Percentiles rank a stretch among this genome's conserved stretches.
Conservation (phyloP, 2,888 invertebrate genomes). For the Apomyelois bistriatella region DNA sequence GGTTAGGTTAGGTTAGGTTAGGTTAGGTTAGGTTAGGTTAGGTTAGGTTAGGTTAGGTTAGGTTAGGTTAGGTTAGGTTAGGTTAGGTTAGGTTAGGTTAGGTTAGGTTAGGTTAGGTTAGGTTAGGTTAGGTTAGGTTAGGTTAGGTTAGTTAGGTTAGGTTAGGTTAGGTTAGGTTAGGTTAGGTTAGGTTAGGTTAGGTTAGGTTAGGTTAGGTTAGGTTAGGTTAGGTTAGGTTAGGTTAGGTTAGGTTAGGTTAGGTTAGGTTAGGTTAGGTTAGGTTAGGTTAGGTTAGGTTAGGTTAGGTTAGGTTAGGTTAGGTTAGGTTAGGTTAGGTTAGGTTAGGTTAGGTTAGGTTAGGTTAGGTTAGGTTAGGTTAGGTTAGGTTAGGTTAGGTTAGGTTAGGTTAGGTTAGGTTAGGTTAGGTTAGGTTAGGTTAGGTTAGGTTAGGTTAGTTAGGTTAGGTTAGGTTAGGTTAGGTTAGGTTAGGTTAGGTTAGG, state of each 20-base stretch:
- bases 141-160: constrained; percentile 20
- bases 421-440: background rate
- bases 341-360: constrained; percentile 16
- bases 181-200: constrained; percentile 23
- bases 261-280: constrained; percentile 23
- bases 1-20: constrained; percentile 21
- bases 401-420: background rate
- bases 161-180: constrained; percentile 23
- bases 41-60: constrained; percentile 21
- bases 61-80: constrained; percentile 22
- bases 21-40: constrained; percentile 21
- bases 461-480: background rate
- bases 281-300: constrained; percentile 13
- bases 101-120: constrained; percentile 21
- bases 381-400: background rate
- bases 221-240: constrained; percentile 20
- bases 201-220: constrained; percentile 24
- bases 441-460: background rate
- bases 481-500: background rate
- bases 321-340: background rate
- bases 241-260: constrained; percentile 18
- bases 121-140: constrained; percentile 21
- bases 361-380: background rate
- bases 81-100: constrained; percentile 21
- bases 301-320: background rate